phyloP scores from a whole-genome alignment of 2,113 vertebrate species.

The Melozone crissalis region DNA sequence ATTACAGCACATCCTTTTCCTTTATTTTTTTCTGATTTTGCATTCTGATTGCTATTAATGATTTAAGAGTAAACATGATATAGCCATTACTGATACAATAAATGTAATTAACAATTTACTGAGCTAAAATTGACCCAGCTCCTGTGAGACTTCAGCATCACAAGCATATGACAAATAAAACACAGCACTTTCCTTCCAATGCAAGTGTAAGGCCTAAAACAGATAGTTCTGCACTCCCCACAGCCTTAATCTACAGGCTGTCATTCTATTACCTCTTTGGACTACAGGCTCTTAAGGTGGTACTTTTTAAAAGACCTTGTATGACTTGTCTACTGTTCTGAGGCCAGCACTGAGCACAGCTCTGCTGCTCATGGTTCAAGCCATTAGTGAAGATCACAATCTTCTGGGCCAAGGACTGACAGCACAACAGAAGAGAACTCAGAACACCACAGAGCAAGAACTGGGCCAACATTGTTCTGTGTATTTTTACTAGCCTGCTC shows the following conservation, averaged over 20 bases:
- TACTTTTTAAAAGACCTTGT: background rate
- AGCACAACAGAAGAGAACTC: background rate
- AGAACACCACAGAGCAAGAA: background rate
- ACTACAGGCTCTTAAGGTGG: background rate
- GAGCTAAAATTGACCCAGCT: background rate
- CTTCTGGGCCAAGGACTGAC: background rate
- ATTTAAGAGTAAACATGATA: background rate
- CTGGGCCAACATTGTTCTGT: background rate
- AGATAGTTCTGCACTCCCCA: background rate
- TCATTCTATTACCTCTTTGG: background rate
- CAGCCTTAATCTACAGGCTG: background rate
- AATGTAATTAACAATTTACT: background rate
- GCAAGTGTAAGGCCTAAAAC: background rate
- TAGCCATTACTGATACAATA: background rate
- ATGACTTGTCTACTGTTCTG: background rate
- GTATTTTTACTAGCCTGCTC: background rate
- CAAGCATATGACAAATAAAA: background rate
- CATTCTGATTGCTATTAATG: background rate
- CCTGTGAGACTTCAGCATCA: background rate
- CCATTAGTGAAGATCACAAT: background rate
- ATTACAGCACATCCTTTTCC: background rate
- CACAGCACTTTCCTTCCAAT: background rate
- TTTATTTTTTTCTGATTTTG: background rate
- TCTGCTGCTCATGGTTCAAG: background rate
- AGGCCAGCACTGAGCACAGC: background rate